Evolutionary conservation across 2,113 vertebrate genomes (phyloP).

Genomic region (Chaenogobius annularis): DNA sequence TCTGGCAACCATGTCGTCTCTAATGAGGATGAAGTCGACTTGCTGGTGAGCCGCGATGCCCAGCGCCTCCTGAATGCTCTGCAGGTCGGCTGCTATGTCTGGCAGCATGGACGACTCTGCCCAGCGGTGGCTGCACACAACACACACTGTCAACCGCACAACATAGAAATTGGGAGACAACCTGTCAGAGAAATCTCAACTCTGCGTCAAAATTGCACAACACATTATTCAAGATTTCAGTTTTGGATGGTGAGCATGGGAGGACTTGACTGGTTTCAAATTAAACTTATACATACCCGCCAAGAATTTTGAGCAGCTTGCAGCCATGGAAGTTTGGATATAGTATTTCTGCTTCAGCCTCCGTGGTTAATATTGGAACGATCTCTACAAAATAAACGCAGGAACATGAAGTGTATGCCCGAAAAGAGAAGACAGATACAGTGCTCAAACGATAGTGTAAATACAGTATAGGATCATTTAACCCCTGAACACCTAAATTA

Average conservation of each 20-base stretch:
- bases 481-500: too few species aligned
- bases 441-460: too few species aligned
- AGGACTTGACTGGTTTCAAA: constrained; percentile 22
- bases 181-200: constrained; percentile 47
- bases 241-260: constrained; percentile 11
- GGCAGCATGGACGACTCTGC: constrained; percentile 76
- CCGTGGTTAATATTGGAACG: constrained; percentile 82
- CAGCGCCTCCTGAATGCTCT: constrained; percentile 80
- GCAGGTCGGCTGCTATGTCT: constrained; percentile 84
- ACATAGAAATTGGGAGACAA: constrained; percentile 50
- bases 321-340: constrained; percentile 90
- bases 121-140: constrained; percentile 75
- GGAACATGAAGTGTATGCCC: too few species aligned
- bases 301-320: constrained; percentile 76
- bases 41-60: constrained; percentile 74
- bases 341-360: constrained; percentile 86
- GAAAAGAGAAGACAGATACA: too few species aligned
- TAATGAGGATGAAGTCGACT: constrained; percentile 87
- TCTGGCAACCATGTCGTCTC: constrained; percentile 89
- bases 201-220: constrained; percentile 37
- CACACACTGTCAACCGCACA: constrained; percentile 38
- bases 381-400: constrained; percentile 66
- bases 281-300: constrained; percentile 72
- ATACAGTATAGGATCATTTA: too few species aligned
- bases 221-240: constrained; percentile 42